Conservation (phyloP, 2,113 vertebrate species). For the Toxostoma redivivum region DNA sequence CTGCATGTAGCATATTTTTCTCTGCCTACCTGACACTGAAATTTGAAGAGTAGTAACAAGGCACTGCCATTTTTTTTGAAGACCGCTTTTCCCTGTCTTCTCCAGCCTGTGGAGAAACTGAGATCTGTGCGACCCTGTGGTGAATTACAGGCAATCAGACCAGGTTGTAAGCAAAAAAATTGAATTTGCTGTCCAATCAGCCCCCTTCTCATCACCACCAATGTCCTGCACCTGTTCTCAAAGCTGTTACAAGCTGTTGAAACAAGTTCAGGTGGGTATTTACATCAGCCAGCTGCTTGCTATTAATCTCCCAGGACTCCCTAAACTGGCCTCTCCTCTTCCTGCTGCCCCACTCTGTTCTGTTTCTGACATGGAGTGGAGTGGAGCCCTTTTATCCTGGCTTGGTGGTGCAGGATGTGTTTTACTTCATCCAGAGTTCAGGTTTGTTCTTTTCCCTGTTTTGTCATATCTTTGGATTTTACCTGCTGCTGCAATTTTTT, state of each 20-base stretch:
- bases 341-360: neutral
- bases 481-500: neutral
- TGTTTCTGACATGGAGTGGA: fast-evolving
- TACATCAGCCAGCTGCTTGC: neutral
- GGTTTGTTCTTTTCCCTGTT: neutral
- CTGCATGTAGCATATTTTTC: neutral
- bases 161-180: neutral
- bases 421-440: fast-evolving
- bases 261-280: neutral
- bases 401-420: fast-evolving
- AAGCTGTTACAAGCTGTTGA: neutral
- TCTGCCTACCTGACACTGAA: neutral
- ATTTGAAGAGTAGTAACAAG: neutral
- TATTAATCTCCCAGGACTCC: neutral
- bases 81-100: neutral
- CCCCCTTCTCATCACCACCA: neutral
- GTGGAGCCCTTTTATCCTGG: neutral
- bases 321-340: neutral
- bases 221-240: fast-evolving
- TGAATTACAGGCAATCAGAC: neutral
- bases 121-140: too few species aligned
- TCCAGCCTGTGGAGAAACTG: neutral
- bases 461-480: neutral
- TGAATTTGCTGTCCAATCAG: neutral
- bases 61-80: neutral